Conservation (phyloP, 1,140 invertebrate genomes). For the Manduca sexta region DNA sequence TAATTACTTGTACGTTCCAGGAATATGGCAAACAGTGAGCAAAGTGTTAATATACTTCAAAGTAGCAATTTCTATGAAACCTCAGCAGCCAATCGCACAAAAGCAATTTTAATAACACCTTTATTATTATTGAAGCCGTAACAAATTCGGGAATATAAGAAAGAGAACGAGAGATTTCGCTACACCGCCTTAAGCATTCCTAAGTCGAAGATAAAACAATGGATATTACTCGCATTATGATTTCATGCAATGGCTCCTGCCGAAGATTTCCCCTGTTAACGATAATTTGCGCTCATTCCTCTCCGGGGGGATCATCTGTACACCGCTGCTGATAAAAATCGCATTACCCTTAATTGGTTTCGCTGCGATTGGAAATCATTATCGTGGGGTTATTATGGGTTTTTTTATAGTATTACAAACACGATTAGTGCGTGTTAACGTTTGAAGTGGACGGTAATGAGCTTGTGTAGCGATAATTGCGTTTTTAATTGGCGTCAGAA, state of each 20-base stretch:
- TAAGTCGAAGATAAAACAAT: constrained; percentile 2
- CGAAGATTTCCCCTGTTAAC: constrained; percentile 27
- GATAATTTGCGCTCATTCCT: constrained; percentile 17
- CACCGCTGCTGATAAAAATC: constrained; percentile 25
- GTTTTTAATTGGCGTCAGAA: too few species aligned
- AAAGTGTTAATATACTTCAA: too few species aligned
- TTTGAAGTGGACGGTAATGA: neutral
- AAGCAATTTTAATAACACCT: too few species aligned
- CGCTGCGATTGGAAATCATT: constrained; percentile 13
- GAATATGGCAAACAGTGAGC: too few species aligned
- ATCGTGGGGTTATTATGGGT: neutral
- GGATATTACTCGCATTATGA: constrained; percentile 20
- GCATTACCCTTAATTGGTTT: constrained; percentile 25
- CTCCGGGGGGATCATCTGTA: constrained; percentile 2
- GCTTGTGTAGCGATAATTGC: neutral
- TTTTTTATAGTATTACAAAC: constrained; percentile 9
- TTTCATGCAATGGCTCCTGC: constrained; percentile 12
- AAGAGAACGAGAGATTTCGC: too few species aligned
- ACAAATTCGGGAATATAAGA: too few species aligned
- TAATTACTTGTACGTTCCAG: too few species aligned
- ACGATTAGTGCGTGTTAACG: constrained; percentile 3
- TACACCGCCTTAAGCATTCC: neutral
- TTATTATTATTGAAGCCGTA: too few species aligned
- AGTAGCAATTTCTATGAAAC: too few species aligned
- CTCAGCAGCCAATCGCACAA: too few species aligned